Base-by-base conservation (phyloP, 2,888 invertebrate species). In the Tenthredo scrophulariae region DNA sequence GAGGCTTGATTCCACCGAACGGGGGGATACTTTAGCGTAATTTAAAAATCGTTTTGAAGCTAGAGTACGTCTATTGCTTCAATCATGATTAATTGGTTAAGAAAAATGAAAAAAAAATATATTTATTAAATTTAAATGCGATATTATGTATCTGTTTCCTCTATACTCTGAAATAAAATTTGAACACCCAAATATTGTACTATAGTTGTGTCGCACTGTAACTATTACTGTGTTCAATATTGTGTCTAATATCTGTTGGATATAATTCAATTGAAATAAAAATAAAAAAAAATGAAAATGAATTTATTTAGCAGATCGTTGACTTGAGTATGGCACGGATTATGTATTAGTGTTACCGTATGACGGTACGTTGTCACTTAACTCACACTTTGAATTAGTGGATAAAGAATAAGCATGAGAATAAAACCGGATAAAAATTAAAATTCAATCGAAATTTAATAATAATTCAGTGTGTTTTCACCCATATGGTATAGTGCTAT, bases 1-100 rank as follows among this genome's bases (percentile, higher is more conserved):
- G 87, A 86, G 86, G 87, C 87, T 87, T 85, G 85, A 85, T 85
- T 86, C 77, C 80, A 67, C 77, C 2, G 43, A 77, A n/a, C n/a
- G 65, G 58, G 26, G 70, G 65, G 84, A 83, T 70, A 83, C 72
- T 58, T 84, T 58, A 75, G 75, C 62, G 70, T 70, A 84, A 84
- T 86, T 85, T 6, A 1, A 62, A 62, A 9, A 62, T 9, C 3
- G 46, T n/a, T 7, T n/a, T 7, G 0, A 54, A 54, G 2, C 26
- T 26, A 26, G 2, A 9, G 13, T 18, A 18, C 4, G n/a, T 62
- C 26, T 26, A 26, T 62, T 3, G 1, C 13, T 62, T 62, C 1
- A 62, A 62, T 62, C 13, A 62, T 18, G n/a, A 50, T 50, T 50
- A 50, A n/a, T 18, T 18, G 5, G 2, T 6, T 6, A n/a, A 6